Conservation (phyloP, 2,113 vertebrate species). For the Phoenicopterus ruber region DNA sequence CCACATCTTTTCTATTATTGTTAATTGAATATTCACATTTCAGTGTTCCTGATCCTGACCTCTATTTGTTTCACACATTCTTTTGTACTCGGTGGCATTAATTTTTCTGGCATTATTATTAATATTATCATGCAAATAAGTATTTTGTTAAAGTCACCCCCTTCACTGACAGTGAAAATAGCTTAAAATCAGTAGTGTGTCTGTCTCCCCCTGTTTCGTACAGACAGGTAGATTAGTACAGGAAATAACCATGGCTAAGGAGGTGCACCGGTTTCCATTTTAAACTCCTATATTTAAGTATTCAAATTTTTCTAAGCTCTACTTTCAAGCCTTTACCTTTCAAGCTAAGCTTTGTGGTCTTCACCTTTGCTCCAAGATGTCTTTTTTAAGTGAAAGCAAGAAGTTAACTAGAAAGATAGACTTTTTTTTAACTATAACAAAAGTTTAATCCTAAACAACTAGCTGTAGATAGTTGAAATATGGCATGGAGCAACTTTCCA, state of each 20-base stretch:
- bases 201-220: background rate
- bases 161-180: background rate
- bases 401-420: background rate
- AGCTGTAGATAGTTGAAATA: background rate
- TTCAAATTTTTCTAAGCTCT: background rate
- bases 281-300: background rate
- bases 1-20: conserved; percentile 9
- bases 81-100: background rate
- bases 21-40: conserved; percentile 53
- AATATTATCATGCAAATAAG: background rate
- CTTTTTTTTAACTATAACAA: background rate
- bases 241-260: background rate
- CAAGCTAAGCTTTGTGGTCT: background rate
- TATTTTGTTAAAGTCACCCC: background rate
- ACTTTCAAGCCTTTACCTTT: background rate
- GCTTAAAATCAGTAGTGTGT: background rate
- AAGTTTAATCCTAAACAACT: background rate
- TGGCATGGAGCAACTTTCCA: background rate
- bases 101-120: background rate
- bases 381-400: background rate
- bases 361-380: background rate
- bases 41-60: conserved; percentile 2
- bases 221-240: background rate
- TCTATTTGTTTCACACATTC: background rate
- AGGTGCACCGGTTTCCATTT: background rate